Evolutionary conservation across 1,140 invertebrate genomes (phyloP).

Genomic region (Ganaspis sp.): DNA sequence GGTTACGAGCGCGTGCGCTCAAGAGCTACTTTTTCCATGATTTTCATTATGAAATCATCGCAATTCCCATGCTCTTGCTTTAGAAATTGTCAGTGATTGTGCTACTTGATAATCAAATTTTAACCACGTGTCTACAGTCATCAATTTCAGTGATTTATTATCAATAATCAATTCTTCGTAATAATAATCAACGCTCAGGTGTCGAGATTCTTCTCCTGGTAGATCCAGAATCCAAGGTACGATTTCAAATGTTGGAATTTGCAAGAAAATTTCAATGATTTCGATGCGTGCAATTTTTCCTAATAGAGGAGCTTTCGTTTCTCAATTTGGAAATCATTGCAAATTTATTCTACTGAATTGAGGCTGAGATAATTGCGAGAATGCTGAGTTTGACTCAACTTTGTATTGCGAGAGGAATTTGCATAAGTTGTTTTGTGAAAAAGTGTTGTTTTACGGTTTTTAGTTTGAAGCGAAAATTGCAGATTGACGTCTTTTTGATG

Average conservation of each 20-base stretch:
- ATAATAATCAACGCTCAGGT: constrained; percentile 19
- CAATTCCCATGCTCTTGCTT: neutral
- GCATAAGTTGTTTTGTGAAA: too few relatives aligned
- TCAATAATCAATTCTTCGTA: neutral
- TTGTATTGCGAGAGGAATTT: too few relatives aligned
- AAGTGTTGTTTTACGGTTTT: too few relatives aligned
- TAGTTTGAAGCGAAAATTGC: too few relatives aligned
- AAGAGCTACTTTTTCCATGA: neutral
- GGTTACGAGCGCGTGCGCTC: constrained; percentile 56
- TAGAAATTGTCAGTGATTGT: neutral
- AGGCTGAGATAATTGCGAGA: too few relatives aligned
- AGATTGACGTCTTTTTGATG: too few relatives aligned
- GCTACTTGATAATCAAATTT: neutral
- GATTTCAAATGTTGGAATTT: neutral
- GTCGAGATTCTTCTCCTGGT: neutral
- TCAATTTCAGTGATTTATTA: neutral
- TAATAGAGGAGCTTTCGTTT: neutral
- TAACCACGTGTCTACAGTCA: neutral
- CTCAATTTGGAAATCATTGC: neutral
- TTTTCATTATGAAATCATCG: constrained; percentile 8
- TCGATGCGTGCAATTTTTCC: neutral
- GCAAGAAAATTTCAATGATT: neutral
- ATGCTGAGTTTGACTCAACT: too few relatives aligned
- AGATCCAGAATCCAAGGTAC: constrained; percentile 15
- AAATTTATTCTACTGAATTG: too few relatives aligned